Evolutionary conservation across 1,140 invertebrate species (phyloP).

Genomic region (Papilio helenus): DNA sequence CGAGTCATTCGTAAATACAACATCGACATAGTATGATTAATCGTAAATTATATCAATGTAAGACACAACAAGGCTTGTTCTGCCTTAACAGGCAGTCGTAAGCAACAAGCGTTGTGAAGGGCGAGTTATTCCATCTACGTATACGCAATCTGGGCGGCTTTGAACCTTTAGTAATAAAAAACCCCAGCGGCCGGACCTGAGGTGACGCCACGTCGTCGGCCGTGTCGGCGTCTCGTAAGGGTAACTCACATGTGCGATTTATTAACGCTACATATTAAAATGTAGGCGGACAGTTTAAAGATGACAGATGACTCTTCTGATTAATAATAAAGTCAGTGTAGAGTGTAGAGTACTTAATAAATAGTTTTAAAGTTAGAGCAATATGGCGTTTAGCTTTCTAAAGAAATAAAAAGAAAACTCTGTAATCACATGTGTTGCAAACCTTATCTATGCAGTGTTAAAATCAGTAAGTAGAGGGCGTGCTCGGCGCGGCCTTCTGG

Average conservation of each 20-base stretch:
- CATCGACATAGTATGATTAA: neutral
- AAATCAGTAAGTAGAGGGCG: neutral
- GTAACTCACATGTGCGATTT: neutral
- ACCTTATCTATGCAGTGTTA: neutral
- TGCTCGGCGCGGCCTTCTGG: neutral
- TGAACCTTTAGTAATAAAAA: slow-evolving; percentile 21
- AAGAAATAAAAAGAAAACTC: neutral
- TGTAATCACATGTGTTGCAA: neutral
- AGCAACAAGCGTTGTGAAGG: neutral
- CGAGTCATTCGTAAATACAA: neutral
- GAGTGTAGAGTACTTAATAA: too few species aligned
- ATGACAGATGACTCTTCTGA: neutral
- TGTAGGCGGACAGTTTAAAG: neutral
- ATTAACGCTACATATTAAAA: neutral
- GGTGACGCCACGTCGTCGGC: neutral
- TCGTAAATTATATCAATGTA: neutral
- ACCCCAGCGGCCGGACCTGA: slow-evolving; percentile 1
- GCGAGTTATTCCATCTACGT: neutral
- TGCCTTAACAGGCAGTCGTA: neutral
- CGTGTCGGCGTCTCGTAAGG: neutral
- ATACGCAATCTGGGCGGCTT: slow-evolving; percentile 3
- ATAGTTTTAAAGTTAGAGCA: neutral
- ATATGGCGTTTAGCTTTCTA: neutral
- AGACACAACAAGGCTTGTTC: slow-evolving; percentile 1
- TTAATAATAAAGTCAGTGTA: neutral